These are phyloP conservation scores for Vombatus ursinus DNA, from an alignment of 2,113 vertebrate genomes.

Conservation along the genomic window DNA sequence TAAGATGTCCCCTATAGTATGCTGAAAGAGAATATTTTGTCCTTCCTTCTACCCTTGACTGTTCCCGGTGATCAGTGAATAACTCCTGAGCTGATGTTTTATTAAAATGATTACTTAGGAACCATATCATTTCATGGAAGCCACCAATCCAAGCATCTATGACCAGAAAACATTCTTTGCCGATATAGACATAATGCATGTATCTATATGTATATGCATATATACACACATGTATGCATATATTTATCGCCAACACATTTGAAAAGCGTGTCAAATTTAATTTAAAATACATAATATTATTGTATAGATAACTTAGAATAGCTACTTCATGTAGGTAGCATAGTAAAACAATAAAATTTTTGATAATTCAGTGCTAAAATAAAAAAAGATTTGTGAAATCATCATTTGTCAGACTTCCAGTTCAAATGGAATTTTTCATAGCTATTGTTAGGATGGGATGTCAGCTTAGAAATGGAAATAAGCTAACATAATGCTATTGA, in stretches of 20 bases:
- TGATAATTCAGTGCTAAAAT: neutral
- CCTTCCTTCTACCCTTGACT: neutral
- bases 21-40: neutral
- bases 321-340: neutral
- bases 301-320: neutral
- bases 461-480: slow-evolving; percentile 9
- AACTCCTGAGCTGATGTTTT: slow-evolving; percentile 25
- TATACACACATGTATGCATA: neutral
- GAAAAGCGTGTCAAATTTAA: slow-evolving; percentile 20
- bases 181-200: neutral
- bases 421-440: slow-evolving; percentile 15
- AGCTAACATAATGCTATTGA: neutral
- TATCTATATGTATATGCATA: no score
- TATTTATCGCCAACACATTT: neutral
- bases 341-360: neutral
- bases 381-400: neutral
- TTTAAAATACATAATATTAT: neutral
- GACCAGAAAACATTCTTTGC: slow-evolving; percentile 22
- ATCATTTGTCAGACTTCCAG: neutral
- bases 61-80: slow-evolving; percentile 2
- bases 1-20: neutral
- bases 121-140: neutral
- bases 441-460: neutral
- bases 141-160: neutral
- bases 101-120: slow-evolving; percentile 30